A percentile compares a stretch with the other conserved stretches of the same genome.
Evolutionary conservation across 2,797 vertebrate species (phyloP).

Genomic region (Austrolebias charrua): DNA sequence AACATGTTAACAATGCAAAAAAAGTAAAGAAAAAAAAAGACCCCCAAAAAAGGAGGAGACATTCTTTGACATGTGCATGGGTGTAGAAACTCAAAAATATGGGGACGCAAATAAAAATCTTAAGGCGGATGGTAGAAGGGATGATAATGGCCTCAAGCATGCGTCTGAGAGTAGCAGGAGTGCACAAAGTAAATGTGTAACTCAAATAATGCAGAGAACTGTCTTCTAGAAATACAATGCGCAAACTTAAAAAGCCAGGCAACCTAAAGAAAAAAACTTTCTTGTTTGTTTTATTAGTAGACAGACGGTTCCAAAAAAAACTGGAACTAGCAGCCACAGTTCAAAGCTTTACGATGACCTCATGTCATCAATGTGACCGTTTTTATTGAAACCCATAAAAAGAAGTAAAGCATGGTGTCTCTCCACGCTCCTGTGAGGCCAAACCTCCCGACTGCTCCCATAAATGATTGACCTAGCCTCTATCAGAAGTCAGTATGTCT

Average conservation of each 20-base stretch:
- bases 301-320: conserved; percentile 3
- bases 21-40: conserved; percentile 53
- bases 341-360: conserved; percentile 58
- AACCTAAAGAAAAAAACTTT: background rate
- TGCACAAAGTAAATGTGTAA: conserved; percentile 14
- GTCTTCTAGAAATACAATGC: conserved; percentile 13
- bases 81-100: conserved; percentile 70
- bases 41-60: conserved; percentile 52
- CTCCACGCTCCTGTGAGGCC: conserved; percentile 52
- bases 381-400: conserved; percentile 70
- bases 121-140: conserved; percentile 65
- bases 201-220: conserved; percentile 16
- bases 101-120: conserved; percentile 63
- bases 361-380: conserved; percentile 66
- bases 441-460: conserved; percentile 60
- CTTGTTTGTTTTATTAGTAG: conserved; percentile 4
- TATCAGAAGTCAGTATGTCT: conserved; percentile 60
- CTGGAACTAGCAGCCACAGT: conserved; percentile 14
- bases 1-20: conserved; percentile 89
- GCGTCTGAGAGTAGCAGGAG: conserved; percentile 41
- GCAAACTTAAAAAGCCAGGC: conserved; percentile 6
- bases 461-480: conserved; percentile 81
- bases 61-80: conserved; percentile 61
- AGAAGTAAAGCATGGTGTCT: conserved; percentile 55
- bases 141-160: conserved; percentile 58